These are phyloP conservation scores for Elephas maximus DNA, from an alignment of 2,113 vertebrate genomes.

Conservation along the genomic window DNA sequence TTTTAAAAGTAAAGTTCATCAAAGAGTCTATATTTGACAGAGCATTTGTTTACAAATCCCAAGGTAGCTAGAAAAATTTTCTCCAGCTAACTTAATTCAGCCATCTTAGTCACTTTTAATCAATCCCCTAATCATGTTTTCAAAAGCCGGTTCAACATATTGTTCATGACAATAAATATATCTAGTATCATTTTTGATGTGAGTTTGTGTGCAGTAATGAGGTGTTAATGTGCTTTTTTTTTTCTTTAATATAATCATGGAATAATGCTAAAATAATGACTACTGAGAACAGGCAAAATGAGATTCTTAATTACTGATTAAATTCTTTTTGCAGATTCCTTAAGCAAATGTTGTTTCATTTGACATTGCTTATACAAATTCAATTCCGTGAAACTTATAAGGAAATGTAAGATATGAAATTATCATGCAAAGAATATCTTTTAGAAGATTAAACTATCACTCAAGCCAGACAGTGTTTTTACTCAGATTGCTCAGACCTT, in stretches of 20 bases:
- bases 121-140: slow-evolving; percentile 82
- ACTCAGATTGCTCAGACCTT: not conserved
- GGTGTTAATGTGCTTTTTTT: slow-evolving; percentile 85
- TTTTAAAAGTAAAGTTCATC: slow-evolving; percentile 27
- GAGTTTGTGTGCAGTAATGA: slow-evolving; percentile 82
- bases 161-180: slow-evolving; percentile 81
- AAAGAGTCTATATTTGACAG: not conserved
- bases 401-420: slow-evolving; percentile 82
- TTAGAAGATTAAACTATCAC: slow-evolving; percentile 73
- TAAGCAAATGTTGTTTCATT: slow-evolving; percentile 86
- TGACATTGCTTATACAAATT: slow-evolving; percentile 85
- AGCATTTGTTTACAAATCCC: slow-evolving; percentile 44
- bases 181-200: slow-evolving; percentile 81
- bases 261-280: slow-evolving; percentile 89
- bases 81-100: slow-evolving; percentile 58
- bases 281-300: slow-evolving; percentile 83
- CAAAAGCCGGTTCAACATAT: slow-evolving; percentile 77
- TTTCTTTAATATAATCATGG: slow-evolving; percentile 86
- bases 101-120: slow-evolving; percentile 82
- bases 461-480: slow-evolving; percentile 38
- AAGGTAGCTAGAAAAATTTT: slow-evolving; percentile 46
- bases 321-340: slow-evolving; percentile 85
- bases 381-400: slow-evolving; percentile 73
- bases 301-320: slow-evolving; percentile 88
- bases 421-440: slow-evolving; percentile 71